Base-by-base conservation (phyloP, 2,888 invertebrate species). In the Nemapogon koenigi region DNA sequence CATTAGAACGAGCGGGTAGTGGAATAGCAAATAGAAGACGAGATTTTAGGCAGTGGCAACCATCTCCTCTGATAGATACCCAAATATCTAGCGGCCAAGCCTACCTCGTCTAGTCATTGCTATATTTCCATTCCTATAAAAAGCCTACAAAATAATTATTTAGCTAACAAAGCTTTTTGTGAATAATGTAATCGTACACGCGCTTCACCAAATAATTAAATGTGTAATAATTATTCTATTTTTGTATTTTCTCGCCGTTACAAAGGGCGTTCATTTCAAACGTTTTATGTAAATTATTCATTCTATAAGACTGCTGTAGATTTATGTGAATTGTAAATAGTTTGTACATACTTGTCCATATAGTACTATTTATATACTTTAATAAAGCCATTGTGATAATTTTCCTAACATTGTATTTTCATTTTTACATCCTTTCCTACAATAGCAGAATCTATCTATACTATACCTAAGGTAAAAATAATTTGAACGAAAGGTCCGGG, bases 1-100 rank as follows among this genome's bases (percentile, higher is more conserved):
- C 90, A 33, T 82, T 91, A 62, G 91, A 91, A 55, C 78, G 87
- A 50, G 80, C 87, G 57, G 90, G 70, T 46, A 68, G 63, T 55
- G 69, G 71, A 54, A 66, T 65, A 22, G 25, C 16, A 15, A 75
- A 67, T 47, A 58, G 76, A 46, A 59, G 76, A 45, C 61, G 73
- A 43, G 75, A 78, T 32, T 67, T 73, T 37, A 60, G 76, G 48
- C 71, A 76, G 40, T 78, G 78, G 78, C 72, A 73, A 1, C 73
- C 75, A 4, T 75, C 76, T 7, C 75, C 75, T 7, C 71, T 76
- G 8, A 40, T 75, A 41, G 71, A 70, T 48, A 66, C 71, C 33
- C 76, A 73, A 46, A 63, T 28, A 13, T 16, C 67, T 37, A 66
- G 73, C 46, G 78, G 78, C 53, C 78, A 75, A 57, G 75, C 78